Evolutionary conservation across 2,888 invertebrate genomes (phyloP).

Genomic region (Dynastes hyllus): DNA sequence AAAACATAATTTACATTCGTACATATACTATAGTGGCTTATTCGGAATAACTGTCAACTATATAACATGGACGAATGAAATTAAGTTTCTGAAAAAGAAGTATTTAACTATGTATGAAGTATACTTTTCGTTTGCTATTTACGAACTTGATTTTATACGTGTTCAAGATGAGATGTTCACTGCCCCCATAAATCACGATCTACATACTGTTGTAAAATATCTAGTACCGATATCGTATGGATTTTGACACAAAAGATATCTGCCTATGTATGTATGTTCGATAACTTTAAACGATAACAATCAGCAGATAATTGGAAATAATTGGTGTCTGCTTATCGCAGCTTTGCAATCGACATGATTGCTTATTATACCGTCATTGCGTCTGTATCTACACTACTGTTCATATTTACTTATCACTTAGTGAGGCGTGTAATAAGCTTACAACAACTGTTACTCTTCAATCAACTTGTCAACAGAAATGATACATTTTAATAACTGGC

Average conservation of each 20-base stretch:
- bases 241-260: not conserved
- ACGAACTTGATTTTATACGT: too few species aligned
- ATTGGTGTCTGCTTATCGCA: constrained; percentile 43
- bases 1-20: too few species aligned
- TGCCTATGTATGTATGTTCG: not conserved
- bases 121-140: too few species aligned
- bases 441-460: constrained; percentile 62
- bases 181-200: not conserved
- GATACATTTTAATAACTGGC: constrained; percentile 41
- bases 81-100: too few species aligned
- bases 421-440: constrained; percentile 67
- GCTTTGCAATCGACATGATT: constrained; percentile 39
- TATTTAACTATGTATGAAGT: too few species aligned
- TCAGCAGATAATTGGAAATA: constrained; percentile 37
- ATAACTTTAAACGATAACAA: constrained; percentile 27
- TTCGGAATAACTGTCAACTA: too few species aligned
- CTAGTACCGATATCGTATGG: not conserved
- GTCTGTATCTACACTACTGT: constrained; percentile 59
- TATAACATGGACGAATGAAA: too few species aligned
- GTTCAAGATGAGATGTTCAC: too few species aligned
- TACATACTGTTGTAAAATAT: not conserved
- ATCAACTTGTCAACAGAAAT: constrained; percentile 50
- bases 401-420: constrained; percentile 68
- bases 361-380: constrained; percentile 50
- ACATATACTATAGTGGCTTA: too few species aligned